These are phyloP conservation scores for Callocephalon fimbriatum DNA, from an alignment of 2,113 vertebrate genomes.

Conservation along the genomic window DNA sequence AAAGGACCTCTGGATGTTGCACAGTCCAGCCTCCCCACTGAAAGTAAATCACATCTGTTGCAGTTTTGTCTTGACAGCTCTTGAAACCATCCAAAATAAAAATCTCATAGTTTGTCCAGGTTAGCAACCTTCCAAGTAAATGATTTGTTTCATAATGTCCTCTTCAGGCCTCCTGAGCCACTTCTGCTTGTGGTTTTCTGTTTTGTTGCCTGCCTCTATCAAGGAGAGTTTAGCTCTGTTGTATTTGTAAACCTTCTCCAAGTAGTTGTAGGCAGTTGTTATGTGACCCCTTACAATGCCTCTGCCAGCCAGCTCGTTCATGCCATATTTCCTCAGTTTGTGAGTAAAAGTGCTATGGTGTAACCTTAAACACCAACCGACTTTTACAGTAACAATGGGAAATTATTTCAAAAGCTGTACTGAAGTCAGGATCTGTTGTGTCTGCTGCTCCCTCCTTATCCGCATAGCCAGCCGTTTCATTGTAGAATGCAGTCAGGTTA, in stretches of 20 bases:
- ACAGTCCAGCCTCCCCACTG: background rate
- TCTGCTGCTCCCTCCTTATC: background rate
- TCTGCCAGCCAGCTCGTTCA: background rate
- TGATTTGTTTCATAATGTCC: background rate
- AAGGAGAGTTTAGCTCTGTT: background rate
- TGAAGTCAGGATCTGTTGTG: background rate
- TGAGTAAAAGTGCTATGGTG: background rate
- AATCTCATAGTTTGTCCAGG: background rate
- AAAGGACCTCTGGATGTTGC: background rate
- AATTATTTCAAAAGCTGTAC: background rate
- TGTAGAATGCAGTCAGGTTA: background rate
- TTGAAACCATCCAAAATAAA: background rate
- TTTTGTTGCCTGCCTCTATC: background rate
- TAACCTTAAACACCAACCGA: too few relatives aligned
- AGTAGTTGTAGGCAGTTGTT: background rate
- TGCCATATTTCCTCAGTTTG: background rate
- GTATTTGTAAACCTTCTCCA: accelerated
- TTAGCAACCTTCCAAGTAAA: background rate
- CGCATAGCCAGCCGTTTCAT: background rate
- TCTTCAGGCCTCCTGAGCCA: background rate
- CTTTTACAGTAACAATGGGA: background rate
- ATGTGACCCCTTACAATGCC: accelerated
- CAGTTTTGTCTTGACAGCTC: background rate
- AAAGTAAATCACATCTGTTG: background rate
- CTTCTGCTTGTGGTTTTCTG: background rate